phyloP scores from a whole-genome alignment of 2,797 vertebrate species.

The Centropyge bicolor region DNA sequence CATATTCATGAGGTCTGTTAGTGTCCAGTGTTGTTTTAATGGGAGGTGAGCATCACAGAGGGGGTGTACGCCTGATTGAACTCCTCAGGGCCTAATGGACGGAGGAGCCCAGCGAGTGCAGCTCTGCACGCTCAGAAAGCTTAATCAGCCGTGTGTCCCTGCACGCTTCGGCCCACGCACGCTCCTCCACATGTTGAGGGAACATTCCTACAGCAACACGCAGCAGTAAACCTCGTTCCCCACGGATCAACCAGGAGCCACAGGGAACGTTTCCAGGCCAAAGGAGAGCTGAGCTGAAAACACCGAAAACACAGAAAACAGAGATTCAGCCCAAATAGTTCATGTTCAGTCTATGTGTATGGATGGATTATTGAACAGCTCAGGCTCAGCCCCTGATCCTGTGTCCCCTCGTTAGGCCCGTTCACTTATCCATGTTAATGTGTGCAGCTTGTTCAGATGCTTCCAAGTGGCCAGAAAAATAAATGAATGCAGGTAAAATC shows the following conservation, averaged over 20 bases:
- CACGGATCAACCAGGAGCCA: neutral
- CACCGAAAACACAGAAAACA: neutral
- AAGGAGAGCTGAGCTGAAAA: neutral
- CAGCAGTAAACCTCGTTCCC: slow-evolving; percentile 14
- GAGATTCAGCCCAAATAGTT: neutral
- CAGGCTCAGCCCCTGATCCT: too few species aligned
- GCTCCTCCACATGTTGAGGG: neutral
- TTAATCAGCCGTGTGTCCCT: slow-evolving; percentile 55
- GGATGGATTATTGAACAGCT: neutral
- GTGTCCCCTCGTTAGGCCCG: too few species aligned
- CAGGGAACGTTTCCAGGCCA: slow-evolving; percentile 17
- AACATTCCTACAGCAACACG: slow-evolving; percentile 3
- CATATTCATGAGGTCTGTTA: slow-evolving; percentile 46
- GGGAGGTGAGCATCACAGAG: slow-evolving; percentile 40
- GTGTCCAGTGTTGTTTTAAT: slow-evolving; percentile 55
- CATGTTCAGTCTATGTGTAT: neutral
- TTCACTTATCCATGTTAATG: too few species aligned
- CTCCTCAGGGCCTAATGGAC: slow-evolving; percentile 64
- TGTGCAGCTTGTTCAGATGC: too few species aligned
- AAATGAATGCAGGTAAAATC: too few species aligned
- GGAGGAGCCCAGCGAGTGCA: slow-evolving; percentile 33
- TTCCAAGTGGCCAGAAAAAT: neutral
- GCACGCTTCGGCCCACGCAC: slow-evolving; percentile 40
- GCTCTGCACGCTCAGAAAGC: slow-evolving; percentile 37
- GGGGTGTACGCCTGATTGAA: slow-evolving; percentile 49